Percentiles rank a stretch among this genome's conserved stretches.
These are phyloP conservation scores for Megaceryle maxima DNA, from an alignment of 2,113 vertebrate genomes.

Conservation along the genomic window DNA sequence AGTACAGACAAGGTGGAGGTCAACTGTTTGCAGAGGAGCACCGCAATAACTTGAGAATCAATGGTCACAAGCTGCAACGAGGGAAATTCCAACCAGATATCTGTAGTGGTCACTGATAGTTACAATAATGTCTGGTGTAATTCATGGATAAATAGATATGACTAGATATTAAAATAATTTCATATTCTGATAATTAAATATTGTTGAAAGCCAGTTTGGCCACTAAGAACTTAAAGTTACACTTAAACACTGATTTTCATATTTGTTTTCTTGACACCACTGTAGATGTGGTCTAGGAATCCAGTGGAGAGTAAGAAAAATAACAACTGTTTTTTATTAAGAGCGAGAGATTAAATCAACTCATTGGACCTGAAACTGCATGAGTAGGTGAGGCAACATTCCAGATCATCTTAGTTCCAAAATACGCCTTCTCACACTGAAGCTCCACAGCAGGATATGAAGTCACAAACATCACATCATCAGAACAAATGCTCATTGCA, in stretches of 20 bases:
- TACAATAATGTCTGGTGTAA: neutral
- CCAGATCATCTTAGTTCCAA: constrained; percentile 62
- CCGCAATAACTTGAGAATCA: neutral
- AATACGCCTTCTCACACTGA: constrained; percentile 61
- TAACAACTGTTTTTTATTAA: constrained; percentile 68
- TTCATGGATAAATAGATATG: neutral
- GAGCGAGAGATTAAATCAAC: constrained; percentile 62
- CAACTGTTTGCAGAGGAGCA: neutral
- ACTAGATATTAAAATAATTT: neutral
- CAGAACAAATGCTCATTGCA: constrained; percentile 61
- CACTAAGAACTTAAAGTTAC: neutral
- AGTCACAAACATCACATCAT: constrained; percentile 72
- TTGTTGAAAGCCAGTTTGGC: neutral
- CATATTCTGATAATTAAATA: neutral
- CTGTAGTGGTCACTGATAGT: neutral
- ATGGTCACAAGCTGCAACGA: neutral
- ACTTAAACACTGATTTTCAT: neutral
- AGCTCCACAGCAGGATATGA: constrained; percentile 66
- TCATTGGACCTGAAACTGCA: constrained; percentile 65
- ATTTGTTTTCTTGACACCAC: constrained; percentile 13
- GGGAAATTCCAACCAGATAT: neutral
- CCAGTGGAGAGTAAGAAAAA: constrained; percentile 51
- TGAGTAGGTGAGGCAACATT: constrained; percentile 68
- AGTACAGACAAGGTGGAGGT: neutral
- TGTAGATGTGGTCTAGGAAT: constrained; percentile 29